Base-by-base conservation (phyloP, 2,797 vertebrate species). In the Rallus crepitans region DNA sequence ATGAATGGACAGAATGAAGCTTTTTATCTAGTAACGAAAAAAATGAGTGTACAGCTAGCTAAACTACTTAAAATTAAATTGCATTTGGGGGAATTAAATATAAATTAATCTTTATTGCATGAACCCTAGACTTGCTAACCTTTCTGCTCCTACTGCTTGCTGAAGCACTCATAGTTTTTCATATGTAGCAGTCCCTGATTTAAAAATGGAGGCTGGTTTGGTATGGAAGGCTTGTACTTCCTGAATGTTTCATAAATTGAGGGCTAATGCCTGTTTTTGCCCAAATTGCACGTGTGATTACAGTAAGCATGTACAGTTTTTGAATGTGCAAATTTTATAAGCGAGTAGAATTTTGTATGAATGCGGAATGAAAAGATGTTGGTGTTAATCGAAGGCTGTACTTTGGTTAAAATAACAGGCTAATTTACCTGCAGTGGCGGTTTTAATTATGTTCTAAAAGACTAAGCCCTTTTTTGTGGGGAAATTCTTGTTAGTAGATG, bases 31-130 rank as follows among this genome's bases (percentile, higher is more conserved):
- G 82, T 73, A 88, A 68, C 53, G 89, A 87, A 91, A 83, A 95
- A 84, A 95, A 61, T 28, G 81, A 83, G n/a, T 52, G 55, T 88
- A 42, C 15, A 48, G 31, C 25, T 76, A 90, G 33, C 27, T 37
- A 87, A 89, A 91, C 70, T 77, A 77, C 45, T 90, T 91, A 57
- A 87, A 87, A 82, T 89, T 82, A 91, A 96, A 90, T 66, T 87
- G 69, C 33, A 8, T 83, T 87, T 53, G 35, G n/a, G 39, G 24
- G 15, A 93, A 91, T 97, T 77, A 93, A 88, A 82, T 94, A 81
- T 57, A 90, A 83, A 95, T 97, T 93, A 83, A 94, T 82, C 56
- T 55, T 88, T 87, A 66, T 79, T 94, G 77, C 56, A 57, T 52
- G 84, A 96, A 40, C 89, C 64, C 37, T 92, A 56, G 71, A 64